phyloP scores from a whole-genome alignment of 2,888 invertebrate species.

The Drosophila testacea region DNA sequence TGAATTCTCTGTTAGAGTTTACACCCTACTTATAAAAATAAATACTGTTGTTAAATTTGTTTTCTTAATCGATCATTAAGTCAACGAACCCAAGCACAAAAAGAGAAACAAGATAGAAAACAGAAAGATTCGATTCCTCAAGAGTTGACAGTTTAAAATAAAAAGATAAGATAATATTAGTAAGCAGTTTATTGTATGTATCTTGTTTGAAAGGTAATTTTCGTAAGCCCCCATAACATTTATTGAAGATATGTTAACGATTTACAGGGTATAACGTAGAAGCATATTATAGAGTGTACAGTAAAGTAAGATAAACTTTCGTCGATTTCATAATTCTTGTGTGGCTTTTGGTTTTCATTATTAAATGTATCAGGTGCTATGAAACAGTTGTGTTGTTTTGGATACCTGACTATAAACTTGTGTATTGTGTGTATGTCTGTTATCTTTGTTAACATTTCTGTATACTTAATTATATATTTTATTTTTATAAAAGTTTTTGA shows the following conservation, averaged over 20 bases:
- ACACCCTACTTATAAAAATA: background rate
- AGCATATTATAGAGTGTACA: background rate
- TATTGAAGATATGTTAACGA: background rate
- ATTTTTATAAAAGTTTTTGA: conserved; percentile 28
- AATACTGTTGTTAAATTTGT: background rate
- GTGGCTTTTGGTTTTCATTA: conserved; percentile 4
- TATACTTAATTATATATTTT: conserved; percentile 8
- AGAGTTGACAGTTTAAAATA: background rate
- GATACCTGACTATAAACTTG: background rate
- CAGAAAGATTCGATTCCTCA: conserved; percentile 3
- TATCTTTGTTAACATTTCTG: conserved; percentile 36
- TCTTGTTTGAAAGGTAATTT: background rate
- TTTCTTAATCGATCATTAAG: background rate
- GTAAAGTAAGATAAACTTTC: conserved; percentile 14
- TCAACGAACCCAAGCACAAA: background rate
- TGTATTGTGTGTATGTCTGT: conserved; percentile 10
- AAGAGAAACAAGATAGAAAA: background rate
- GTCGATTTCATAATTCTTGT: conserved; percentile 27
- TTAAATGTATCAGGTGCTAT: conserved; percentile 30
- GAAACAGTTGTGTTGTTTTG: conserved; percentile 39
- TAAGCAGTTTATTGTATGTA: conserved; percentile 4
- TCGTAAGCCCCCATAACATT: conserved; percentile 6
- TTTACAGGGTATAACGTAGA: conserved; percentile 9
- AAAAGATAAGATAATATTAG: conserved; percentile 21
- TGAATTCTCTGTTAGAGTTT: too few species aligned